These are phyloP conservation scores for Peromyscus eremicus DNA, from an alignment of 2,797 vertebrate species.

Conservation along the genomic window DNA sequence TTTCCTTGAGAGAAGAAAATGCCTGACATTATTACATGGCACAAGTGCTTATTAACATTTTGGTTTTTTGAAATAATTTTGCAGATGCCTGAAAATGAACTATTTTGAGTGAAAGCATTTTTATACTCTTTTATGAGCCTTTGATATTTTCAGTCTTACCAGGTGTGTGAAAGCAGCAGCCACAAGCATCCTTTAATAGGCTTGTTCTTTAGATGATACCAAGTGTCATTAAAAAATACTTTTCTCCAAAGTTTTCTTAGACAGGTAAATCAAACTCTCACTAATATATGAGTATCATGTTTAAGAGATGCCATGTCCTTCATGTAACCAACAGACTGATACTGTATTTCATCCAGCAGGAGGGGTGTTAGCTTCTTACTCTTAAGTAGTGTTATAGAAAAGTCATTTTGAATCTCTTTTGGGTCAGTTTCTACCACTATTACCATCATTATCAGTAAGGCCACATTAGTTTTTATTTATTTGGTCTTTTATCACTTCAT, in stretches of 20 bases:
- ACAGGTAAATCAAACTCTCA: constrained; percentile 27
- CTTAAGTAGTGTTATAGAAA: constrained; percentile 16
- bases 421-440: not conserved
- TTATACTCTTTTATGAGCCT: constrained; percentile 52
- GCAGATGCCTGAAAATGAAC: constrained; percentile 64
- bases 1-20: constrained; percentile 91
- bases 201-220: constrained; percentile 56
- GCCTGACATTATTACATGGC: constrained; percentile 66
- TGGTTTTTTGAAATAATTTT: constrained; percentile 39
- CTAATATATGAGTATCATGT: not conserved
- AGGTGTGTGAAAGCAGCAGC: constrained; percentile 62
- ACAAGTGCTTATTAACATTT: not conserved
- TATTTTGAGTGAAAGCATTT: constrained; percentile 47
- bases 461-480: not conserved
- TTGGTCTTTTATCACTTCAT: not conserved
- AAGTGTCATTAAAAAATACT: constrained; percentile 8
- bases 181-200: constrained; percentile 51
- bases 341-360: not conserved
- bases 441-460: not conserved
- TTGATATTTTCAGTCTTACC: constrained; percentile 53
- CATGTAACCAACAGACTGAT: not conserved
- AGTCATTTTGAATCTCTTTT: not conserved
- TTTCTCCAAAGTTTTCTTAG: constrained; percentile 61
- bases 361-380: not conserved
- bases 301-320: not conserved